These are phyloP conservation scores for Eristalis arbustorum DNA, from an alignment of 2,888 invertebrate genomes.

Conservation along the genomic window DNA sequence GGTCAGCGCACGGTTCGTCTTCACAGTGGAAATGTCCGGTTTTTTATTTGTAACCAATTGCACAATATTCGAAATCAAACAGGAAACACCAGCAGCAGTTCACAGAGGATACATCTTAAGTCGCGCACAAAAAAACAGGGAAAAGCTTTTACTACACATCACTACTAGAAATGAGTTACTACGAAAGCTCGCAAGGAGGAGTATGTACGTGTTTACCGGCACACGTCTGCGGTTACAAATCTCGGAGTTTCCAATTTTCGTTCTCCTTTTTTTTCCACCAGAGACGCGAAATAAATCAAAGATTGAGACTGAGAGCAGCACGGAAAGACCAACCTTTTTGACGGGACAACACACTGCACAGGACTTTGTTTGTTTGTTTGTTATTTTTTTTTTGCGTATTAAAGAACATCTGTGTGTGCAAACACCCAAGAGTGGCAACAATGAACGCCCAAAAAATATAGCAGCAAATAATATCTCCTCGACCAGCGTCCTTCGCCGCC, in stretches of 20 bases:
- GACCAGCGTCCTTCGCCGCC: slow-evolving; percentile 51
- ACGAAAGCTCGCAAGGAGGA: slow-evolving; percentile 5
- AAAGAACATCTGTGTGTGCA: slow-evolving; percentile 16
- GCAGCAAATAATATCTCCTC: slow-evolving; percentile 24
- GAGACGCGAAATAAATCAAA: too few species aligned
- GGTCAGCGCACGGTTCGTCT: neutral
- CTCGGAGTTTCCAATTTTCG: neutral
- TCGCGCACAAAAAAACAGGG: neutral
- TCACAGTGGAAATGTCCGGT: slow-evolving; percentile 24
- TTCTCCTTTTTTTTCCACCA: neutral
- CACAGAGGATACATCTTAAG: neutral
- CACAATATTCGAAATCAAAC: slow-evolving; percentile 6
- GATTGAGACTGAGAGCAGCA: neutral
- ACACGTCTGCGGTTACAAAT: neutral
- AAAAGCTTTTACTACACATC: slow-evolving; percentile 25
- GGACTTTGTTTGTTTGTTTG: neutral
- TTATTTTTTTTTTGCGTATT: neutral
- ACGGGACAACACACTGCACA: slow-evolving; percentile 12
- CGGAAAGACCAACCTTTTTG: slow-evolving; percentile 22
- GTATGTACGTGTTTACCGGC: neutral
- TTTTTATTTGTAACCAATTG: neutral
- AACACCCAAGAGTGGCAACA: slow-evolving; percentile 42
- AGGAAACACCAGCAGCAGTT: neutral
- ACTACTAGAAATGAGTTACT: neutral
- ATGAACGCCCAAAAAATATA: slow-evolving; percentile 20